Evolutionary conservation across 2,797 vertebrate genomes (phyloP).

Genomic region (Syngnathus acus): DNA sequence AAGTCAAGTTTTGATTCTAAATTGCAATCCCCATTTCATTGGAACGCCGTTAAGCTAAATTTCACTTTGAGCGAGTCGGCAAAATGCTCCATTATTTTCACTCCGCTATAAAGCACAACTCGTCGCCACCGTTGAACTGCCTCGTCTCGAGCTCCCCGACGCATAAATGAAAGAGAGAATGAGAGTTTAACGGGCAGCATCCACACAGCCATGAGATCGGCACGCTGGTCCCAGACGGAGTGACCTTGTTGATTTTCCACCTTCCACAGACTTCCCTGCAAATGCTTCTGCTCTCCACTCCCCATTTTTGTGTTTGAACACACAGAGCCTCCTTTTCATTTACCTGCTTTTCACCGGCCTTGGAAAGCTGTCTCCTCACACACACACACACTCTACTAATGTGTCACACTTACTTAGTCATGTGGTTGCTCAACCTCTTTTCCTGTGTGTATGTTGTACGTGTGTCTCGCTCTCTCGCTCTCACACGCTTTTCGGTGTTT

Average conservation of each 20-base stretch:
- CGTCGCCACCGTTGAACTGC: conserved; percentile 20
- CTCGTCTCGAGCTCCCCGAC: conserved; percentile 24
- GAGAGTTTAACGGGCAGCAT: conserved; percentile 25
- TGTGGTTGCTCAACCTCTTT: conserved; percentile 56
- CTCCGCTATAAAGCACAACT: conserved; percentile 7
- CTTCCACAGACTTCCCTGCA: conserved; percentile 49
- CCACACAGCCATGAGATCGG: conserved; percentile 34
- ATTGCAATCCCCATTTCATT: background rate
- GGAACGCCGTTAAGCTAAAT: conserved; percentile 25
- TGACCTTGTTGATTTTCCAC: conserved; percentile 50
- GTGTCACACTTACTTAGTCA: conserved; percentile 49
- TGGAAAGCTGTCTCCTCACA: conserved; percentile 46
- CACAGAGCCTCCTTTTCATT: conserved; percentile 48
- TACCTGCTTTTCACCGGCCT: conserved; percentile 51
- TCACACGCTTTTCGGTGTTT: conserved; percentile 56
- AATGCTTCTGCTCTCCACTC: conserved; percentile 24
- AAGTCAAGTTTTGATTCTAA: background rate
- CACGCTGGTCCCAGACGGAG: conserved; percentile 36
- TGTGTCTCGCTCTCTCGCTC: conserved; percentile 36
- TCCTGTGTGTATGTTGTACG: conserved; percentile 33
- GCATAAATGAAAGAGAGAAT: conserved; percentile 34
- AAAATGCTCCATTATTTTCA: conserved; percentile 28
- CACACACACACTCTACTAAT: conserved; percentile 46
- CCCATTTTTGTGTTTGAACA: conserved; percentile 29
- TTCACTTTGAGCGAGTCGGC: conserved; percentile 21